A percentile compares a stretch with the other conserved stretches of the same genome.
These are phyloP conservation scores for Aphelenchoides avenae DNA, from an alignment of 1,140 invertebrate genomes.

Conservation along the genomic window DNA sequence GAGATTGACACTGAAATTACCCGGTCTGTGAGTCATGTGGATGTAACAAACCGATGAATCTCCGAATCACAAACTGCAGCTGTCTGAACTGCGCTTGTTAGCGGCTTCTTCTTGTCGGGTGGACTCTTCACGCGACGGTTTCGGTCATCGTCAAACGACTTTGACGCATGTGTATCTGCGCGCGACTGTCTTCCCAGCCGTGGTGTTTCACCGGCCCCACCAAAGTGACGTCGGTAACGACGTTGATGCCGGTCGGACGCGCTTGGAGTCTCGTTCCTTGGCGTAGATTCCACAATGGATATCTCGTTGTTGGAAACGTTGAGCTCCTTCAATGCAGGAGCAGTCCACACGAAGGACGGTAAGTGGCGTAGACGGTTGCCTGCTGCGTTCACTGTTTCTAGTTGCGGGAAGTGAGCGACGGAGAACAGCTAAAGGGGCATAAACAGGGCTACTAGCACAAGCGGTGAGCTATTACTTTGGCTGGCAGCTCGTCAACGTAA, in stretches of 20 bases:
- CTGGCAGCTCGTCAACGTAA: slow-evolving; percentile 30
- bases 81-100: too few species aligned
- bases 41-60: neutral
- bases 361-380: slow-evolving; percentile 85
- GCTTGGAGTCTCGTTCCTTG: too few species aligned
- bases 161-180: too few species aligned
- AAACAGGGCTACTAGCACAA: slow-evolving; percentile 62
- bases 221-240: too few species aligned
- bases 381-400: slow-evolving; percentile 80
- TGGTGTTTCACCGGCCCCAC: too few species aligned
- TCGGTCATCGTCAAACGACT: too few species aligned
- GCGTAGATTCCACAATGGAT: too few species aligned
- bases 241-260: too few species aligned
- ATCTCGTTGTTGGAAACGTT: slow-evolving; percentile 86
- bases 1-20: slow-evolving; percentile 39
- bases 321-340: slow-evolving; percentile 79
- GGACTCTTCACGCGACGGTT: too few species aligned
- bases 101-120: too few species aligned
- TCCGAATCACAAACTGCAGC: neutral
- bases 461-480: slow-evolving; percentile 60
- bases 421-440: slow-evolving; percentile 70
- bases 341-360: slow-evolving; percentile 81
- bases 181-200: too few species aligned
- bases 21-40: neutral
- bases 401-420: slow-evolving; percentile 71